A percentile compares a stretch with the other conserved stretches of the same genome.
These are phyloP conservation scores for Pogonomyrmex californicus DNA, from an alignment of 1,140 invertebrate species.

Conservation along the genomic window DNA sequence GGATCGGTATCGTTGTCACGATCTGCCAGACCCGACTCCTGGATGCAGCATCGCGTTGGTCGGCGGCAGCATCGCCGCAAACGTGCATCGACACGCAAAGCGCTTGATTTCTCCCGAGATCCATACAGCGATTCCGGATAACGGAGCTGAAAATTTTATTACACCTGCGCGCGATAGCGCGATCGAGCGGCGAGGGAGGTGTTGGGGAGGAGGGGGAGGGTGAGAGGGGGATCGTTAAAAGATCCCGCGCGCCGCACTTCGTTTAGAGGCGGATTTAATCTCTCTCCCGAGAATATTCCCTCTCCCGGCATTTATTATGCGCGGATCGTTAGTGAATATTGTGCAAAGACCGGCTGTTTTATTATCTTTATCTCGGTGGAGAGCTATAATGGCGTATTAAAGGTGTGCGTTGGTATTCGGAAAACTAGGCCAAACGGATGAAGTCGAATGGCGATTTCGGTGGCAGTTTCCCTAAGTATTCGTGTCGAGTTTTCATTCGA, in stretches of 20 bases:
- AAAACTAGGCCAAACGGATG: conserved; percentile 44
- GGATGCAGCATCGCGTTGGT: conserved; percentile 39
- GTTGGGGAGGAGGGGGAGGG: background rate
- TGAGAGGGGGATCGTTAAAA: conserved; percentile 31
- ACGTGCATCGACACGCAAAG: background rate
- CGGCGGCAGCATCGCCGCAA: background rate
- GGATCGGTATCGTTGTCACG: conserved; percentile 67
- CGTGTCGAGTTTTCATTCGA: background rate
- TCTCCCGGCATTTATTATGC: conserved; percentile 49
- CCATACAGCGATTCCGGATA: conserved; percentile 52
- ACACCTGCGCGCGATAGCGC: conserved; percentile 44
- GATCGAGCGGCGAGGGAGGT: background rate
- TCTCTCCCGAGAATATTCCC: conserved; percentile 10
- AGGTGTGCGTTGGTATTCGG: conserved; percentile 20
- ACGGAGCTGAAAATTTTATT: conserved; percentile 62
- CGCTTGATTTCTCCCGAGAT: conserved; percentile 48
- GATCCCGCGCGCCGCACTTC: conserved; percentile 30
- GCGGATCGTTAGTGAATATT: conserved; percentile 47
- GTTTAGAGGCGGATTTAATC: conserved; percentile 53
- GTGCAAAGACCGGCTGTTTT: conserved; percentile 45
- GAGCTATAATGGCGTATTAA: conserved; percentile 39
- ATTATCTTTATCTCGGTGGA: conserved; percentile 29
- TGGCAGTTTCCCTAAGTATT: background rate
- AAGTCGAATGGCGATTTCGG: background rate
- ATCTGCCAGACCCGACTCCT: conserved; percentile 57